phyloP scores from a whole-genome alignment of 2,113 vertebrate species.

The Perognathus longimembris region DNA sequence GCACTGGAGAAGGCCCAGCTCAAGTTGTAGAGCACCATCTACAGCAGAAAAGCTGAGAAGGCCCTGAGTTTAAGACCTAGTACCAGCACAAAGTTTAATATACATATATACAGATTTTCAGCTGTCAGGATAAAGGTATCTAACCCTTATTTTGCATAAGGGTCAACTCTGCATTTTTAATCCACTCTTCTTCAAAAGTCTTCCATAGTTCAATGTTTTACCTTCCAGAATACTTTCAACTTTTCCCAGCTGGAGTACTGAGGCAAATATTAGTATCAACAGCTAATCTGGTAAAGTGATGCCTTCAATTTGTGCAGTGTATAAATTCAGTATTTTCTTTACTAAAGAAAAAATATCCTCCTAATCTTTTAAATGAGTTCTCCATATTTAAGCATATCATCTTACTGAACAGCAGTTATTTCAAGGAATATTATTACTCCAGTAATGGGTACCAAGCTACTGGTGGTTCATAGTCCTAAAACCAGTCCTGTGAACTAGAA shows the following conservation, averaged over 20 bases:
- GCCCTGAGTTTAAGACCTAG: no score
- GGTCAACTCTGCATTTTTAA: not conserved
- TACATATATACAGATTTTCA: not conserved
- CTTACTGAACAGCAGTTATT: not conserved
- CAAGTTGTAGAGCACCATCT: no score
- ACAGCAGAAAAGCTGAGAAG: no score
- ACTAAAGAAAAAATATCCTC: conserved; percentile 30
- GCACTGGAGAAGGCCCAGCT: no score
- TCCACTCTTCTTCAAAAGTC: not conserved
- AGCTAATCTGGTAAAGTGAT: not conserved
- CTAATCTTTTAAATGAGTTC: conserved; percentile 57
- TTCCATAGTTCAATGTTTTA: not conserved
- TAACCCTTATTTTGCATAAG: not conserved
- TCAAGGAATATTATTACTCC: not conserved
- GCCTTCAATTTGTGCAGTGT: not conserved
- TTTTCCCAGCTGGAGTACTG: not conserved
- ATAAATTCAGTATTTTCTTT: not conserved
- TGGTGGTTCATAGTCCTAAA: not conserved
- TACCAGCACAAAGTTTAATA: no score
- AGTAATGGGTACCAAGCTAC: not conserved
- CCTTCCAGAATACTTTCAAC: not conserved
- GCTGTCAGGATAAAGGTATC: not conserved
- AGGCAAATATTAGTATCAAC: not conserved
- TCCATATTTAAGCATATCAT: not conserved
- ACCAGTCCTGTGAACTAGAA: not conserved